Evolutionary conservation across 2,888 invertebrate genomes (phyloP), one percentile per base, ranked within the genome.

Genomic region (Ormyrus labotus): DNA sequence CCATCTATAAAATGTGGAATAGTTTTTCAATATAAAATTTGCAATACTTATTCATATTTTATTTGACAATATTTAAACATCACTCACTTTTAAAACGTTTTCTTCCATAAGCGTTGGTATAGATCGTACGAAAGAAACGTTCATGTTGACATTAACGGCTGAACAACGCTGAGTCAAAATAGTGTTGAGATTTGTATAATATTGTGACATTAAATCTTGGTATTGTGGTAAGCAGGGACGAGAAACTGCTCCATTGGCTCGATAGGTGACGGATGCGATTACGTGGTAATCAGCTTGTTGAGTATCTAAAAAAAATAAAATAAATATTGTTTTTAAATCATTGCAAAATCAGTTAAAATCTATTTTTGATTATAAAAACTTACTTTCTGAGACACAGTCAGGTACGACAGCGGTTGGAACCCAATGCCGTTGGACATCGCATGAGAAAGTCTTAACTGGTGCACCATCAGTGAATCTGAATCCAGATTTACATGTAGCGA

Each of bases 201-300:
- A 96, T 88, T 97, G 96, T 0, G 96, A 92, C 82, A 96, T 92
- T 11, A 96, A 92, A 83, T 97, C 96, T 85, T 96, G 95, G 89
- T 98, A 98, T 88, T 97, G 96, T 2, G 94, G 94, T 73, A 97
- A 92, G 89, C 98, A 98, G 7, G 95, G 93, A 81, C 94, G 94
- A 0, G 97, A 96, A 4, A 98, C 97, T 9, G 96, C 97, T 47
- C 97, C 97, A 84, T 97, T 96, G 10, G 97, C 97, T 82, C 97
- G 93, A 89, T 98, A 98, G 63, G 94, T 95, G 0, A 98, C 94
- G 47, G 95, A 94, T 0, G 97, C 95, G 0, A 96, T 95, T 0
- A 98, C 96, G 86, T 98, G 97, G 86, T 98, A 98, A 83, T 96
- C 96, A n/a, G 98, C 98, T 92, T 97, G 97, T 89, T 97, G 96